A percentile compares a stretch with the other conserved stretches of the same genome.
Conservation (phyloP, 35 echinoderm and acorn worm species). For the Anneissia japonica region DNA sequence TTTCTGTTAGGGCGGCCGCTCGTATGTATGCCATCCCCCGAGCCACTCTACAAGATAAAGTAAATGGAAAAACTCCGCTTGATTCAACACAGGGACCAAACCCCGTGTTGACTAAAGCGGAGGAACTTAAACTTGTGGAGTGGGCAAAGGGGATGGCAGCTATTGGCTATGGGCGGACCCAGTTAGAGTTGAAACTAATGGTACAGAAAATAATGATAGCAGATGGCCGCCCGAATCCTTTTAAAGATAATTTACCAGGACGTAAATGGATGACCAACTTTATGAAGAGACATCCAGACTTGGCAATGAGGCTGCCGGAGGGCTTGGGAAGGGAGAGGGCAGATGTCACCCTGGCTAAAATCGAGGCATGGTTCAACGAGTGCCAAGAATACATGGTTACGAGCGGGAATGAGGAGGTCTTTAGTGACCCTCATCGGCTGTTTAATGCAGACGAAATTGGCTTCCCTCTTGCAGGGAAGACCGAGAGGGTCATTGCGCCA, state of each 20-base stretch:
- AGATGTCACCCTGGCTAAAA: slow-evolving; percentile 11
- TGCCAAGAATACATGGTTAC: background rate
- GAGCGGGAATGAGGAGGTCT: background rate
- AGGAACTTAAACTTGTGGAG: slow-evolving; percentile 17
- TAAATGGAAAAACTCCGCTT: slow-evolving; percentile 4
- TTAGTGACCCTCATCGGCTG: slow-evolving; percentile 19
- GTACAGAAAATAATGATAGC: slow-evolving; percentile 19
- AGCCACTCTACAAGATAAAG: slow-evolving; percentile 31
- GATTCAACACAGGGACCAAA: slow-evolving; percentile 10
- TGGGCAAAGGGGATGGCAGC: slow-evolving; percentile 20
- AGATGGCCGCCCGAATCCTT: slow-evolving; percentile 13
- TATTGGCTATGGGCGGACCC: slow-evolving; percentile 20
- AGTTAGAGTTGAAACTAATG: background rate
- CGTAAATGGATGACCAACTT: slow-evolving; percentile 14
- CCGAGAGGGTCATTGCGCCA: slow-evolving; percentile 29
- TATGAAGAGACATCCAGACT: slow-evolving; percentile 8
- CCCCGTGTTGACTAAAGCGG: slow-evolving; percentile 17
- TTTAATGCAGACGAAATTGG: slow-evolving; percentile 51
- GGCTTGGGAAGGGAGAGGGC: background rate
- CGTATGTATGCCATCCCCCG: background rate
- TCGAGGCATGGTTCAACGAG: slow-evolving; percentile 3
- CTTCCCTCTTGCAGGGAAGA: slow-evolving; percentile 40
- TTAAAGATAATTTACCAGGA: slow-evolving; percentile 20
- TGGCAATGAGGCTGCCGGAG: background rate
- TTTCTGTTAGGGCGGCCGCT: background rate